Conservation (phyloP, 1,140 invertebrate species). For the Bombyx mandarina region DNA sequence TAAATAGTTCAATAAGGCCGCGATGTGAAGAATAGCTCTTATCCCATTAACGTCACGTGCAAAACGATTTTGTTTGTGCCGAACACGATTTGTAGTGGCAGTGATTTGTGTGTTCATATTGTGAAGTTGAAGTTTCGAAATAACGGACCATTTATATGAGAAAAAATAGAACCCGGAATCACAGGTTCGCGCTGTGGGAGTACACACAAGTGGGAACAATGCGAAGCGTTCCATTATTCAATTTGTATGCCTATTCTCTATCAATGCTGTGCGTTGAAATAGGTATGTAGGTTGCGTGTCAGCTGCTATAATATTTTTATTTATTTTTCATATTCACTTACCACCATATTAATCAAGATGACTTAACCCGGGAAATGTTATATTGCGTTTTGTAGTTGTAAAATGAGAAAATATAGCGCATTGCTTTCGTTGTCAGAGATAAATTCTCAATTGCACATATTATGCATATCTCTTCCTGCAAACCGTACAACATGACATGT, state of each 20-base stretch:
- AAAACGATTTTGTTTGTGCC: constrained; percentile 30
- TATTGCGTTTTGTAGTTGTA: too few relatives aligned
- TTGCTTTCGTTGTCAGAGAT: too few relatives aligned
- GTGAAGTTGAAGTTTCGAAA: constrained; percentile 28
- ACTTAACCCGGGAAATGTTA: too few relatives aligned
- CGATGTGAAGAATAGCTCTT: constrained; percentile 40
- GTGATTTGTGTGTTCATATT: constrained; percentile 37
- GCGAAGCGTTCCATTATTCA: constrained; percentile 4
- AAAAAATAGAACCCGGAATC: constrained; percentile 2
- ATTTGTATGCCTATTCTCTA: constrained; percentile 1
- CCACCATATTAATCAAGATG: too few relatives aligned
- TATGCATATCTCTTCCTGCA: too few relatives aligned
- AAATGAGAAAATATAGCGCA: too few relatives aligned
- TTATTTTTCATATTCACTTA: too few relatives aligned
- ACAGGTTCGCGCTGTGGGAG: constrained; percentile 1
- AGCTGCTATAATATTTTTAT: too few relatives aligned
- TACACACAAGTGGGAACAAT: constrained; percentile 1
- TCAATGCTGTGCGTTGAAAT: constrained; percentile 1
- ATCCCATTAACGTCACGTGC: constrained; percentile 47
- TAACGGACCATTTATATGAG: constrained; percentile 16
- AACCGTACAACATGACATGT: too few relatives aligned
- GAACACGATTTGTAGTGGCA: constrained; percentile 34
- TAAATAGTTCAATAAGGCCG: constrained; percentile 40
- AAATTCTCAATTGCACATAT: too few relatives aligned
- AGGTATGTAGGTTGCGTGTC: not conserved